Percentiles rank a stretch among this genome's conserved stretches.
Evolutionary conservation across 2,888 invertebrate species (phyloP).

Genomic region (Coenonympha glycerion): DNA sequence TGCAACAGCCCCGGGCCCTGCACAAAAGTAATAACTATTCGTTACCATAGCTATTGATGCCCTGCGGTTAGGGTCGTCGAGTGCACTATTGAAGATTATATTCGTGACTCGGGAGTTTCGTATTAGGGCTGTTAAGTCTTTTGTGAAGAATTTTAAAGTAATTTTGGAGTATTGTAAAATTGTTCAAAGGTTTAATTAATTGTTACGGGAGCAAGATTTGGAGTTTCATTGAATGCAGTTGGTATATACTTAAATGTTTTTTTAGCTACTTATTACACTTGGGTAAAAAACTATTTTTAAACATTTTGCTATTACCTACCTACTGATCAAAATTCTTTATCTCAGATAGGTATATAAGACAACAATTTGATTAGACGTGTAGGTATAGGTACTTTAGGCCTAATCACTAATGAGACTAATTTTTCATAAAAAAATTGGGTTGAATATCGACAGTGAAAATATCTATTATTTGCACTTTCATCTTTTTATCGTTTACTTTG

Average conservation of each 20-base stretch:
- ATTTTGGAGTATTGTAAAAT: constrained; percentile 2
- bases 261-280: too few relatives aligned
- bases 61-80: constrained; percentile 61
- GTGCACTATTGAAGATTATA: constrained; percentile 34
- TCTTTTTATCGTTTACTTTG: neutral
- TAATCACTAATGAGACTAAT: neutral
- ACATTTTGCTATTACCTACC: too few relatives aligned
- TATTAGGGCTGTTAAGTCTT: constrained; percentile 29
- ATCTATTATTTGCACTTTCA: too few relatives aligned
- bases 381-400: too few relatives aligned
- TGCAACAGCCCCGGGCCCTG: constrained; percentile 55
- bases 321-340: too few relatives aligned
- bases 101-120: constrained; percentile 26
- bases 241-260: neutral
- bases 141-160: constrained; percentile 4
- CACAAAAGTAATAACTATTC: constrained; percentile 61
- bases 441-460: too few relatives aligned
- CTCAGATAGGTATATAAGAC: too few relatives aligned
- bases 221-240: neutral
- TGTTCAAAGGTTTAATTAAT: neutral
- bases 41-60: constrained; percentile 65
- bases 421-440: too few relatives aligned
- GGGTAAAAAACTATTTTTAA: too few relatives aligned
- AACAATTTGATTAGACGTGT: too few relatives aligned
- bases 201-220: neutral